Conservation (phyloP, 2,888 invertebrate species). For the Pogonocherus hispidulus region DNA sequence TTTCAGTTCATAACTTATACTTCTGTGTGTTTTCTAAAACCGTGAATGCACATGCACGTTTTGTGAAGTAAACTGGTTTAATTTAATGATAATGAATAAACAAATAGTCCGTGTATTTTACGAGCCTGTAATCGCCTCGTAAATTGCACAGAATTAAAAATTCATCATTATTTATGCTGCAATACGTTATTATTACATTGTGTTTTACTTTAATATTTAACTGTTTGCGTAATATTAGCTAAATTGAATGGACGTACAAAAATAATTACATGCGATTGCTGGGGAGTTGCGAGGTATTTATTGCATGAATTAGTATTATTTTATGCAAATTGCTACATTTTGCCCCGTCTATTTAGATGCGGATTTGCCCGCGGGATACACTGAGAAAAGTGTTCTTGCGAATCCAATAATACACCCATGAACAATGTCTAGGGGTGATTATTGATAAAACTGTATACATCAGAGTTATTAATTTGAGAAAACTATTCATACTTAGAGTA, state of each 20-base stretch:
- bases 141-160: slow-evolving; percentile 51
- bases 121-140: slow-evolving; percentile 42
- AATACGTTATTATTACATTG: slow-evolving; percentile 33
- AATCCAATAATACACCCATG: too few species aligned
- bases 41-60: too few species aligned
- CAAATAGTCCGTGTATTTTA: slow-evolving; percentile 37
- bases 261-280: slow-evolving; percentile 12
- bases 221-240: slow-evolving; percentile 27
- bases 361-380: neutral
- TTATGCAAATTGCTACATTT: slow-evolving; percentile 3
- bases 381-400: neutral
- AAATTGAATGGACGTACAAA: slow-evolving; percentile 28
- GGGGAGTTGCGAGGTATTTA: slow-evolving; percentile 4
- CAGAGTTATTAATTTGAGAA: too few species aligned
- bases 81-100: slow-evolving; percentile 22
- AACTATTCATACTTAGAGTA: too few species aligned
- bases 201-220: slow-evolving; percentile 36
- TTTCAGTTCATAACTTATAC: too few species aligned
- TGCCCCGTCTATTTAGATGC: neutral
- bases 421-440: too few species aligned
- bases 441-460: too few species aligned
- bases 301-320: slow-evolving; percentile 7
- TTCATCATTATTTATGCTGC: slow-evolving; percentile 37
- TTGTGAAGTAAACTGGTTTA: too few species aligned
- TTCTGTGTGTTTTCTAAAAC: too few species aligned